Evolutionary conservation across 2,888 invertebrate species (phyloP).

Genomic region (Hemicrepidius hirtus): DNA sequence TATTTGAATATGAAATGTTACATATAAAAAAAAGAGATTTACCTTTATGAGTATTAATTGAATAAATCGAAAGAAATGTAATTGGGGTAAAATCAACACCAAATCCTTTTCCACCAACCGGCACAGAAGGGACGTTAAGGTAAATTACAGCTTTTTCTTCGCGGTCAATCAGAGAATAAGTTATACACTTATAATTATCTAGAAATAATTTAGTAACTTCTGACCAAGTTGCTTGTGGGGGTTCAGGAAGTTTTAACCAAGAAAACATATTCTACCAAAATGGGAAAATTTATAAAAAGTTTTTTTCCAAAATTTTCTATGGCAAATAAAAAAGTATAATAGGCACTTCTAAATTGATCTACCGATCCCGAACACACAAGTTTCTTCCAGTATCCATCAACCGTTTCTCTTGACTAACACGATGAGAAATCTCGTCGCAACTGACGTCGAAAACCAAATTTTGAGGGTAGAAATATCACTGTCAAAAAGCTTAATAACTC

Average conservation of each 20-base stretch:
- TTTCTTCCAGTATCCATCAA: conserved; percentile 8
- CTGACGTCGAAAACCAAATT: conserved; percentile 55
- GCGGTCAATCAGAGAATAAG: conserved; percentile 80
- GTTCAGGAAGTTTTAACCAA: conserved; percentile 69
- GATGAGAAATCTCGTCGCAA: conserved; percentile 39
- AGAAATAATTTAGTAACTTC: conserved; percentile 74
- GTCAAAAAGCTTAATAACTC: conserved; percentile 60
- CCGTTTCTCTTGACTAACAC: conserved; percentile 18
- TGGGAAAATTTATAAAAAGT: conserved; percentile 18
- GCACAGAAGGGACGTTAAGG: conserved; percentile 72
- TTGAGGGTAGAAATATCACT: conserved; percentile 58
- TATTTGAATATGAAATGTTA: too few relatives aligned
- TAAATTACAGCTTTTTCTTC: conserved; percentile 78
- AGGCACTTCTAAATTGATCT: neutral
- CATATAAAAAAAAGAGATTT: conserved; percentile 37
- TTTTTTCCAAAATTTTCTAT: too few relatives aligned
- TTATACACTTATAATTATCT: conserved; percentile 76
- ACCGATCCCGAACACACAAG: conserved; percentile 4
- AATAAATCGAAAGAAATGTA: conserved; percentile 77
- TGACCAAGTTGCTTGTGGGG: conserved; percentile 74
- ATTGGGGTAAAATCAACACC: conserved; percentile 77
- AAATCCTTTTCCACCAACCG: conserved; percentile 70
- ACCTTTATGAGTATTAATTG: conserved; percentile 82
- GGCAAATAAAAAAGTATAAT: neutral
- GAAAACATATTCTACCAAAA: conserved; percentile 64